Evolutionary conservation across 2,113 vertebrate genomes (phyloP).

Genomic region (Lampris megalopsis): DNA sequence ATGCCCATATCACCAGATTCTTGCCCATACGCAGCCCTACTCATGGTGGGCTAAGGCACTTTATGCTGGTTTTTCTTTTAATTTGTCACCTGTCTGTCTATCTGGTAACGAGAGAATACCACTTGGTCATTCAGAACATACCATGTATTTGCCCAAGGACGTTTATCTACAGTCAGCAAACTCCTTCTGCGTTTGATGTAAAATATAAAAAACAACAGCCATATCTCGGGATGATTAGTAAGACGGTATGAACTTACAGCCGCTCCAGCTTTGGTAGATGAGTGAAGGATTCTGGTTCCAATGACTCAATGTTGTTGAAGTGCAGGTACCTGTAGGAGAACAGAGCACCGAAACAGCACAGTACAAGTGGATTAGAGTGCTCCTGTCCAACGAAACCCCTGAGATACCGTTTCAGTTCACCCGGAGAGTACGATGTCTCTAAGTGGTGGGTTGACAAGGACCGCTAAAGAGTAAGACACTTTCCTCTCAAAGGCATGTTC

Average conservation of each 20-base stretch:
- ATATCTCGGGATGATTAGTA: not conserved
- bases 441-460: not conserved
- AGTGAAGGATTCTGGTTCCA: slow-evolving; percentile 94
- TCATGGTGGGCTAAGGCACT: too few species aligned
- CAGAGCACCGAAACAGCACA: slow-evolving; percentile 45
- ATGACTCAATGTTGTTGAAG: slow-evolving; percentile 97
- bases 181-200: not conserved
- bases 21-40: too few species aligned
- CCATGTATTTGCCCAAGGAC: too few species aligned
- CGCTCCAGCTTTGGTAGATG: slow-evolving; percentile 96
- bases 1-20: too few species aligned
- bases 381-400: not conserved
- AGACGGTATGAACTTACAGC: slow-evolving; percentile 87
- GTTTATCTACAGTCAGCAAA: too few species aligned
- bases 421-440: not conserved
- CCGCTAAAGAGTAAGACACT: not conserved
- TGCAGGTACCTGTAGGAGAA: slow-evolving; percentile 91
- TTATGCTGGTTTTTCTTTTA: too few species aligned
- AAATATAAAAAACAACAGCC: not conserved
- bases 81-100: too few species aligned
- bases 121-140: too few species aligned
- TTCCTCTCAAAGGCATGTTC: not conserved
- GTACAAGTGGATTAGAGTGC: slow-evolving; percentile 24
- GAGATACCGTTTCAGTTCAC: not conserved
- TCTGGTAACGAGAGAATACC: too few species aligned